Evolutionary conservation across 2,797 vertebrate species (phyloP).

Genomic region (Peromyscus aztecus): DNA sequence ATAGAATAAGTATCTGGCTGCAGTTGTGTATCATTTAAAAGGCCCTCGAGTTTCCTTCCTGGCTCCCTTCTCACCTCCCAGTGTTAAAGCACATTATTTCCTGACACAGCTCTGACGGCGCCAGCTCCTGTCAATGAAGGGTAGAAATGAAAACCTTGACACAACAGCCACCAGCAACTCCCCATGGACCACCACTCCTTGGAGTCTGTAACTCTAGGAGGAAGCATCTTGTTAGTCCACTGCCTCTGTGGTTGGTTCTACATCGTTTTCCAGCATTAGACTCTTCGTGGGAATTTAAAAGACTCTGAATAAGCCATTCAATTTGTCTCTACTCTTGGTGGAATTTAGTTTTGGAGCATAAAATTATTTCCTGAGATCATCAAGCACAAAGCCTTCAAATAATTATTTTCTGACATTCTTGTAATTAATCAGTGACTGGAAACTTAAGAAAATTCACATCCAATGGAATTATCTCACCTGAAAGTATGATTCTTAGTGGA

Average conservation of each 20-base stretch:
- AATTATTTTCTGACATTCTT: slow-evolving; percentile 60
- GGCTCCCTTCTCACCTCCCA: slow-evolving; percentile 77
- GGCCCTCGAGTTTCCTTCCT: slow-evolving; percentile 73
- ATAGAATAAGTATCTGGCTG: slow-evolving; percentile 68
- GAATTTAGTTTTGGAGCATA: slow-evolving; percentile 57
- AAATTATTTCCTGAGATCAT: slow-evolving; percentile 50
- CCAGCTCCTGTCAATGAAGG: slow-evolving; percentile 72
- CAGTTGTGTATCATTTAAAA: slow-evolving; percentile 76
- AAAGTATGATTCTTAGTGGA: slow-evolving; percentile 34
- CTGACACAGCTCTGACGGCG: slow-evolving; percentile 39
- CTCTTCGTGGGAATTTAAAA: slow-evolving; percentile 52
- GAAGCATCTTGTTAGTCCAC: slow-evolving; percentile 59
- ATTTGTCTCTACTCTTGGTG: slow-evolving; percentile 34
- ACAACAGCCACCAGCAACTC: slow-evolving; percentile 61
- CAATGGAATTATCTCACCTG: not conserved
- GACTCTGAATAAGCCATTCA: slow-evolving; percentile 51
- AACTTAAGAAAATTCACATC: slow-evolving; percentile 60
- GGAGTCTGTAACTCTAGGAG: slow-evolving; percentile 48
- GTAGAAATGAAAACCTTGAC: slow-evolving; percentile 65
- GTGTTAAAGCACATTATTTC: slow-evolving; percentile 82
- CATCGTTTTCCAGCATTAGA: slow-evolving; percentile 55
- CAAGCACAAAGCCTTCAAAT: not conserved
- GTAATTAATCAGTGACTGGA: slow-evolving; percentile 62
- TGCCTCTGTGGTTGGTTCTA: not conserved
- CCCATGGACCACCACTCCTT: slow-evolving; percentile 73